Evolutionary conservation across 2,797 vertebrate genomes (phyloP).

Genomic region (Sebastes itinus): DNA sequence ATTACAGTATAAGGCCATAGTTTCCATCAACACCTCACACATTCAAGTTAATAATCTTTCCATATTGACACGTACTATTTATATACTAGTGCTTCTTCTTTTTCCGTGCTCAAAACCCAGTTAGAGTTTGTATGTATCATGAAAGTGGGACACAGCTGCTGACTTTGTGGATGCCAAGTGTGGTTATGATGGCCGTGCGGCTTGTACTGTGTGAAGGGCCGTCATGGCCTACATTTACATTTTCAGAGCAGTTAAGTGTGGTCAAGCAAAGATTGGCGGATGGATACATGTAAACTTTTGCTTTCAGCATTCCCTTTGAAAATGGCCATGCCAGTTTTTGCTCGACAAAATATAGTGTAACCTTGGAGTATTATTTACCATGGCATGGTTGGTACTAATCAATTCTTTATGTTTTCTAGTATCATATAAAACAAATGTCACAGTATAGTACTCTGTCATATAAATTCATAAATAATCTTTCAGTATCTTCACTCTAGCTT

Average conservation of each 20-base stretch:
- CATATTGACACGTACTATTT: background rate
- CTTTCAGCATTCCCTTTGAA: too few species aligned
- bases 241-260: background rate
- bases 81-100: background rate
- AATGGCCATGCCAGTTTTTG: too few species aligned
- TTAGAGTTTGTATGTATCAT: constrained; percentile 1
- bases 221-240: background rate
- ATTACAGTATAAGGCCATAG: background rate
- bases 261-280: background rate
- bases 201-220: background rate
- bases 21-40: background rate
- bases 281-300: background rate
- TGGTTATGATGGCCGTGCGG: background rate
- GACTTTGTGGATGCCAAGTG: constrained; percentile 4
- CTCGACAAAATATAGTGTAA: rapidly evolving
- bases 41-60: background rate
- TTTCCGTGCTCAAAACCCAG: constrained; percentile 4
- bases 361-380: too few species aligned
- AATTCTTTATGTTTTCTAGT: too few species aligned
- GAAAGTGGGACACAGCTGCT: constrained; percentile 43
- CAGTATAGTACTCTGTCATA: too few species aligned
- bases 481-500: too few species aligned
- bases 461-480: too few species aligned
- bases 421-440: too few species aligned
- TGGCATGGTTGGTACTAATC: too few species aligned